Evolutionary conservation across 1,140 invertebrate genomes (phyloP).

Genomic region (Heliconius hermathena): DNA sequence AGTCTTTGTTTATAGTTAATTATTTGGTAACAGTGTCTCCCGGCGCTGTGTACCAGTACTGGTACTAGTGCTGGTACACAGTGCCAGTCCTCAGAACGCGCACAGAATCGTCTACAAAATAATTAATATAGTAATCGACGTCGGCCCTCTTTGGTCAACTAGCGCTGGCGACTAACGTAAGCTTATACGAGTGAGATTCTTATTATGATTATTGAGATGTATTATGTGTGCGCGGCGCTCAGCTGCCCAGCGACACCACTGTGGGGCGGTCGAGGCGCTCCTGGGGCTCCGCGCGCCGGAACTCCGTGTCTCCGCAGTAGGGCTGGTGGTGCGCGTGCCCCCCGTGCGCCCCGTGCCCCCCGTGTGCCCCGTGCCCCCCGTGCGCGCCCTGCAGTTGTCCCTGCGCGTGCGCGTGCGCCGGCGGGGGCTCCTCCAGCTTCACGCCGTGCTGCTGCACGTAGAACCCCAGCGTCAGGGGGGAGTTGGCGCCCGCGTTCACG

Average conservation of each 20-base stretch:
- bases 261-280: conserved; percentile 64
- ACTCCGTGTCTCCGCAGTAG: conserved; percentile 53
- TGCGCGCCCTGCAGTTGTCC: conserved; percentile 31
- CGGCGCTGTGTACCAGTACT: background rate
- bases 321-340: conserved; percentile 43
- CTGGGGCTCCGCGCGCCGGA: conserved; percentile 50
- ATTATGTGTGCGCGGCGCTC: conserved; percentile 43
- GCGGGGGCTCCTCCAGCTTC: conserved; percentile 68
- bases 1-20: conserved; percentile 54
- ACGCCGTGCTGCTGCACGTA: conserved; percentile 53
- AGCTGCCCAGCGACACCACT: conserved; percentile 73
- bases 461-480: conserved; percentile 51
- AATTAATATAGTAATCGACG: background rate
- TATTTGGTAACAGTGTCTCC: conserved; percentile 56
- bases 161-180: conserved; percentile 48
- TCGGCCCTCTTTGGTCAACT: conserved; percentile 57
- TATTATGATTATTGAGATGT: conserved; percentile 35
- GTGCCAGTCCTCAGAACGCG: too few species aligned
- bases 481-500: conserved; percentile 36
- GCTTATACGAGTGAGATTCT: conserved; percentile 69
- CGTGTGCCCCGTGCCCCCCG: background rate
- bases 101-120: background rate
- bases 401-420: conserved; percentile 48
- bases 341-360: conserved; percentile 43
- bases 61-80: too few species aligned